Conservation (phyloP, 2,797 vertebrate genomes). For the Potorous gilbertii region DNA sequence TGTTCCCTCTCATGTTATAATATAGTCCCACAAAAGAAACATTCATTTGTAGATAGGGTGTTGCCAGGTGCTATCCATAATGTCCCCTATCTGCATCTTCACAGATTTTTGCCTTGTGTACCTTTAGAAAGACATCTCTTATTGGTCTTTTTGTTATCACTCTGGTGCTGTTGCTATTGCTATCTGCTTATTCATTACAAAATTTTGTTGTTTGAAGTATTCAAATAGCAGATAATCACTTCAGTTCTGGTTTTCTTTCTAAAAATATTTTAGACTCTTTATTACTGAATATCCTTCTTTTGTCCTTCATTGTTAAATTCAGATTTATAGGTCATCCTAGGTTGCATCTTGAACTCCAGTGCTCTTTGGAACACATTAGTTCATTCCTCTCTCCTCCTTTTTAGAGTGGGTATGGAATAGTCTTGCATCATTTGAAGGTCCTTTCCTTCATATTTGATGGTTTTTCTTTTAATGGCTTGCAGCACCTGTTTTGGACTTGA, state of each 20-base stretch:
- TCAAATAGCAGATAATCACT: neutral
- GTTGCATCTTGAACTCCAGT: neutral
- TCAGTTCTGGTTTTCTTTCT: too few relatives aligned
- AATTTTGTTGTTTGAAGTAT: neutral
- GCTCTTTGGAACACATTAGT: neutral
- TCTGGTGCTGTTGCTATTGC: neutral
- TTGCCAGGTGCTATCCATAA: neutral
- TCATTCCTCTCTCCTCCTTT: neutral
- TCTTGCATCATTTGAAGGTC: neutral
- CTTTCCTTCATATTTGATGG: neutral
- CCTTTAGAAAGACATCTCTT: neutral
- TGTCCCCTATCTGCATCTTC: neutral
- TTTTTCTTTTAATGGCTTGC: neutral
- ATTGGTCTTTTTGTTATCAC: neutral
- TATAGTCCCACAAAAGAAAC: neutral
- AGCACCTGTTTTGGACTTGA: neutral
- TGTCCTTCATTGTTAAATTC: neutral
- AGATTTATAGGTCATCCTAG: neutral
- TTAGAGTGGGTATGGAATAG: neutral
- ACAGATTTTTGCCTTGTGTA: neutral
- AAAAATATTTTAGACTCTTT: neutral
- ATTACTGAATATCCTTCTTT: neutral
- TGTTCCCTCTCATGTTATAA: neutral
- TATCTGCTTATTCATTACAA: neutral
- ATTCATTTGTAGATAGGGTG: neutral